Conservation (phyloP, 2,113 vertebrate genomes). For the Oreochromis niloticus region DNA sequence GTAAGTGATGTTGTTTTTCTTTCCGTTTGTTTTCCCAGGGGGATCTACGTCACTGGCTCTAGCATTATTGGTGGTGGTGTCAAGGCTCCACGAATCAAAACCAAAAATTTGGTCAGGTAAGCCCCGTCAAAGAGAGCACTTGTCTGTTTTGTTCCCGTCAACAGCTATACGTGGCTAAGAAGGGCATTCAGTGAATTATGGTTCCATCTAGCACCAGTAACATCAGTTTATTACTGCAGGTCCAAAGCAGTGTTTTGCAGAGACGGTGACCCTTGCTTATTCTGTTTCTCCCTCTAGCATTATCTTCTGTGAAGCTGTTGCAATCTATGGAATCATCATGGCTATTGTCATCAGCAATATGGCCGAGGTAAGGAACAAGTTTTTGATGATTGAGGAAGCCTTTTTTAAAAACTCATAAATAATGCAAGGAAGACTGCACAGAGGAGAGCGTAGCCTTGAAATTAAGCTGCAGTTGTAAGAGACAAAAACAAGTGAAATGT, state of each 20-base stretch:
- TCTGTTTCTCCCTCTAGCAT: constrained; percentile 73
- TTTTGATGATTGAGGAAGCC: neutral
- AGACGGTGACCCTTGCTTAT: neutral
- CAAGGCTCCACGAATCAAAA: constrained; percentile 97
- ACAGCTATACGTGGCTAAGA: neutral
- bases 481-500: neutral
- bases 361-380: constrained; percentile 82
- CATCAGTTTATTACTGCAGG: neutral
- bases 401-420: neutral
- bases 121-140: neutral
- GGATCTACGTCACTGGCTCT: constrained; percentile 96
- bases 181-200: neutral
- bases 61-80: constrained; percentile 97
- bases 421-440: too few relatives aligned
- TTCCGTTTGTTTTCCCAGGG: constrained; percentile 69
- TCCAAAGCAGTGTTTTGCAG: neutral
- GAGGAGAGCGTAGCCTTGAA: neutral
- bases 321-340: constrained; percentile 99
- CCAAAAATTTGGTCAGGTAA: constrained; percentile 97
- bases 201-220: neutral
- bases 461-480: neutral
- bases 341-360: constrained; percentile 98
- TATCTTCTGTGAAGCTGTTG: constrained; percentile 99
- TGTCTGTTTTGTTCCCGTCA: neutral
- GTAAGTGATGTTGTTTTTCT: neutral